Evolutionary conservation across 2,888 invertebrate species (phyloP).

Genomic region (Leptinotarsa tumamoca): DNA sequence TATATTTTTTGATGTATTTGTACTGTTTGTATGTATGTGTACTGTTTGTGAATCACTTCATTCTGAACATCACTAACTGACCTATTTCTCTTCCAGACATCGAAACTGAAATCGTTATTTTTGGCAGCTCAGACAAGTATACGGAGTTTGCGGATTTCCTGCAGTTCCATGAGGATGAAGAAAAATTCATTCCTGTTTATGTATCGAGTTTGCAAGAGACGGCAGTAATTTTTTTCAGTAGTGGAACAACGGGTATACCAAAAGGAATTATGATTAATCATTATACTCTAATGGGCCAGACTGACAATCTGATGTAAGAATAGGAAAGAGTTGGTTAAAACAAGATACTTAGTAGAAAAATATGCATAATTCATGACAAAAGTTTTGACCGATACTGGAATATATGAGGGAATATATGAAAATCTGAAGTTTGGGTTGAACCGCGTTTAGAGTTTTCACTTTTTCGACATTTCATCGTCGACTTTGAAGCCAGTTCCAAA

Average conservation of each 20-base stretch:
- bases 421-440: no score
- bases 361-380: no score
- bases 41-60: no score
- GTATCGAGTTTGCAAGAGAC: constrained; percentile 45
- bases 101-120: constrained; percentile 55
- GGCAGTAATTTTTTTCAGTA: constrained; percentile 57
- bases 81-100: constrained; percentile 29
- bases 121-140: constrained; percentile 50
- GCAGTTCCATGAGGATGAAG: constrained; percentile 50
- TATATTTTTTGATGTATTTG: no score
- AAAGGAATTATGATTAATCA: constrained; percentile 60
- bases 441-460: no score
- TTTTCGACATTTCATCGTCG: no score
- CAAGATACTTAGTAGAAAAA: no score
- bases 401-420: no score
- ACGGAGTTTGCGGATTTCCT: constrained; percentile 51
- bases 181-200: constrained; percentile 51
- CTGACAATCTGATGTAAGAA: constrained; percentile 46
- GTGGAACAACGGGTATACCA: constrained; percentile 62
- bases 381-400: fast-evolving
- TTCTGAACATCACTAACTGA: no score
- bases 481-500: no score
- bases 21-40: no score
- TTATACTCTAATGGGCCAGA: constrained; percentile 48
- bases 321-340: not conserved